phyloP scores from a whole-genome alignment of 2,888 invertebrate species.

The Drosophila limbata region DNA sequence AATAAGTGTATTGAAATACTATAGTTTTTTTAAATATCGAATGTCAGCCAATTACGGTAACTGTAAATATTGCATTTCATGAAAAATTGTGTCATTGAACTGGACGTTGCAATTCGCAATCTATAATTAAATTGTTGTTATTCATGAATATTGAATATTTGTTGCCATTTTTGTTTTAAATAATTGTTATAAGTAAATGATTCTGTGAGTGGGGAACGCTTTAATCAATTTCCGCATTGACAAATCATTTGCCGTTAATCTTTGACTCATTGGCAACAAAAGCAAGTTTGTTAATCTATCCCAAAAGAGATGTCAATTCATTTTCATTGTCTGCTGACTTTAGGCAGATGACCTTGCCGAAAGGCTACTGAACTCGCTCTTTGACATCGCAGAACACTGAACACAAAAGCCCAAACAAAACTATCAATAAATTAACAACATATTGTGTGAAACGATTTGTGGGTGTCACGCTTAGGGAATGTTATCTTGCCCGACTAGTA shows the following conservation, averaged over 20 bases:
- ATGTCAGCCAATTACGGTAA: conserved; percentile 13
- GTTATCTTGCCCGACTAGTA: neutral
- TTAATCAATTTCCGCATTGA: conserved; percentile 62
- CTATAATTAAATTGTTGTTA: conserved; percentile 36
- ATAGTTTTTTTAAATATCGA: neutral
- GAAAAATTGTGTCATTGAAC: conserved; percentile 56
- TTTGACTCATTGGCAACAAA: conserved; percentile 45
- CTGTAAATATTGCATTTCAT: conserved; percentile 16
- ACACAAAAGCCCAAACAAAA: conserved; percentile 3
- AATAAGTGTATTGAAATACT: neutral
- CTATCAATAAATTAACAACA: conserved; percentile 36
- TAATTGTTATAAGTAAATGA: conserved; percentile 7
- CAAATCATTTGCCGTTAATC: conserved; percentile 52
- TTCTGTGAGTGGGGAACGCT: conserved; percentile 8
- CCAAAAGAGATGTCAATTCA: conserved; percentile 58
- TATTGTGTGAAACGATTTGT: conserved; percentile 15
- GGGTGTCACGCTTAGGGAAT: conserved; percentile 8
- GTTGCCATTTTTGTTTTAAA: conserved; percentile 6
- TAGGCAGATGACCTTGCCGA: conserved; percentile 52
- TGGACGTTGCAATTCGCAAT: conserved; percentile 32
- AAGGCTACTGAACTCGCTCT: conserved; percentile 54
- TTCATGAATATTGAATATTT: conserved; percentile 6
- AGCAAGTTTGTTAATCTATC: conserved; percentile 28
- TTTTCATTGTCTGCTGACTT: conserved; percentile 35
- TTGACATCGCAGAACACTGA: conserved; percentile 34